Conservation (phyloP, 2,113 vertebrate species). For the Esox niger region DNA sequence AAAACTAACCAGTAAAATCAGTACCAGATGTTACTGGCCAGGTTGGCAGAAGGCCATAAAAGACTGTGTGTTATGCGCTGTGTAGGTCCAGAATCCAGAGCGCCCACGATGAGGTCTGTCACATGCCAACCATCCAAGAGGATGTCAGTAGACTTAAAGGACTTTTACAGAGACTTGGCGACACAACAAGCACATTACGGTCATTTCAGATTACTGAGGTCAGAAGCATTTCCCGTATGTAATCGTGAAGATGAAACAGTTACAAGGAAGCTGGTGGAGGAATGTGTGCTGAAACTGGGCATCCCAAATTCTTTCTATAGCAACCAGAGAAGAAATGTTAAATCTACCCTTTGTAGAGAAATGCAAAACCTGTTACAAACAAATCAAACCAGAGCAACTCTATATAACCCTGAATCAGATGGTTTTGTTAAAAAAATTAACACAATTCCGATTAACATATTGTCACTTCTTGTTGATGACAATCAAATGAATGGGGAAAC, state of each 20-base stretch:
- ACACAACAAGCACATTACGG: neutral
- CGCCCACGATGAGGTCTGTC: neutral
- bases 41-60: constrained; percentile 5
- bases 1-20: constrained; percentile 3
- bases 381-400: neutral
- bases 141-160: neutral
- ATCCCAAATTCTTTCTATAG: neutral
- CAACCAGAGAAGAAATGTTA: too few species aligned
- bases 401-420: neutral
- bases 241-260: neutral
- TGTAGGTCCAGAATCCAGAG: neutral
- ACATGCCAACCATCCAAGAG: neutral
- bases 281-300: neutral
- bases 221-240: neutral
- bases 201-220: neutral
- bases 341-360: neutral
- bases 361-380: neutral
- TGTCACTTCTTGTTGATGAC: constrained; percentile 6
- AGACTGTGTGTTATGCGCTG: neutral
- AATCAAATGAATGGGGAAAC: neutral
- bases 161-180: neutral
- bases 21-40: constrained; percentile 7
- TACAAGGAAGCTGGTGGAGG: neutral
- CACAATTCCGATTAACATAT: neutral
- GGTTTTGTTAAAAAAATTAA: neutral